These are phyloP conservation scores for Cyprinella venusta DNA, from an alignment of 2,797 vertebrate genomes.

Conservation along the genomic window DNA sequence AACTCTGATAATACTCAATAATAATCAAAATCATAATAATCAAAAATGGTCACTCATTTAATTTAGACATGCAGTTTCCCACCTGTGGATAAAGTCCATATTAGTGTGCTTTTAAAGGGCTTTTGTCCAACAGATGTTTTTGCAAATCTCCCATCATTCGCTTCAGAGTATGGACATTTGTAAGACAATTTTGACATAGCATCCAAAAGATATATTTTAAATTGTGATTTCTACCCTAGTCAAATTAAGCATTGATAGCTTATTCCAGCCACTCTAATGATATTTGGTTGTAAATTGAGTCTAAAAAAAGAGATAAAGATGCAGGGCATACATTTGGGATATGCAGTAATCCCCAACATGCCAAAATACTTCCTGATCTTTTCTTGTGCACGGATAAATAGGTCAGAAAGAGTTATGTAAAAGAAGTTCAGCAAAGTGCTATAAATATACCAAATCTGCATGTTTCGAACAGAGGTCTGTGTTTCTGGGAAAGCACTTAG, in stretches of 20 bases:
- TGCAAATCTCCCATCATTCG: conserved; percentile 73
- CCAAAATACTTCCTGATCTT: conserved; percentile 23
- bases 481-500: conserved; percentile 47
- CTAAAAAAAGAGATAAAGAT: conserved; percentile 19
- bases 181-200: conserved; percentile 58
- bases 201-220: conserved; percentile 53
- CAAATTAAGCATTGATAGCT: conserved; percentile 4
- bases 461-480: conserved; percentile 33
- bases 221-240: conserved; percentile 3
- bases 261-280: conserved; percentile 12
- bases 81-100: conserved; percentile 82
- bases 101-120: conserved; percentile 79
- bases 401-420: conserved; percentile 39
- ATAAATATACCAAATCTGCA: conserved; percentile 39
- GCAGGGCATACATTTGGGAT: not conserved
- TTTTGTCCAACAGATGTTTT: conserved; percentile 81
- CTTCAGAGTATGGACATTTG: conserved; percentile 74
- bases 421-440: conserved; percentile 24
- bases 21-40: not conserved
- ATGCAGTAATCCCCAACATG: conserved; percentile 30
- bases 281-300: conserved; percentile 14
- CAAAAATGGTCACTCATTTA: conserved; percentile 46
- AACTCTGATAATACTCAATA: not conserved
- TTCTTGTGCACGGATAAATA: conserved; percentile 10
- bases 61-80: conserved; percentile 63